Evolutionary conservation across 2,888 invertebrate genomes (phyloP), one percentile per base, ranked within the genome.

Genomic region (Tiphia femorata): DNA sequence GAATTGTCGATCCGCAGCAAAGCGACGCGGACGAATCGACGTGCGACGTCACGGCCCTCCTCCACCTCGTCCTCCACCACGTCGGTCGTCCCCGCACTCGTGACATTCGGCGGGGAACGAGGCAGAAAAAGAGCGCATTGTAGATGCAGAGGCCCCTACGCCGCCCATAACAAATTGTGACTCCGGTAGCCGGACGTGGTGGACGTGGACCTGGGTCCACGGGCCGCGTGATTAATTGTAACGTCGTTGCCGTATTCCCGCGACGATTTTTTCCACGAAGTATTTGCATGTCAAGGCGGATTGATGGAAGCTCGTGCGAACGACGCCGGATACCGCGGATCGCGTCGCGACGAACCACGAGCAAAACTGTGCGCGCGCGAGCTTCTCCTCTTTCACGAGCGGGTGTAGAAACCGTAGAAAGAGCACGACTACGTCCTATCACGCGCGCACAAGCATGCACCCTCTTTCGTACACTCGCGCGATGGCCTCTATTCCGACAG

Each of bases 91-190:
- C n/a, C n/a, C n/a, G 25, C 25, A 8, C 4, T 14, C 33, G 33
- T 33, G 33, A 33, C 33, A 14, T n/a, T 33, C 33, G n/a, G 14
- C 33, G 25, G 25, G 25, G 25, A 25, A 8, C 47, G 37, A 62
- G 25, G 12, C 53, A 71, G 64, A 56, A 62, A 67, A 62, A 58
- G 25, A 55, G 55, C 49, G 66, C 66, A 70, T 66, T 66, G 68
- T 70, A 70, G 57, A 68, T 60, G 66, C 53, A 59, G 59, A 55
- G 61, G 62, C 56, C 65, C 75, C n/a, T n/a, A 76, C 78, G 80
- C 80, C 80, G 76, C 65, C 78, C 72, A 70, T 82, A 82, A 82
- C 82, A 82, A 82, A 82, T 82, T 82, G 81, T 78, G 70, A 76
- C 74, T 75, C 62, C 73, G 68, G 74, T 77, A 75, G 73, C 70